Base-by-base conservation (phyloP, 1,140 invertebrate genomes). In the Drosophila setifemur region DNA sequence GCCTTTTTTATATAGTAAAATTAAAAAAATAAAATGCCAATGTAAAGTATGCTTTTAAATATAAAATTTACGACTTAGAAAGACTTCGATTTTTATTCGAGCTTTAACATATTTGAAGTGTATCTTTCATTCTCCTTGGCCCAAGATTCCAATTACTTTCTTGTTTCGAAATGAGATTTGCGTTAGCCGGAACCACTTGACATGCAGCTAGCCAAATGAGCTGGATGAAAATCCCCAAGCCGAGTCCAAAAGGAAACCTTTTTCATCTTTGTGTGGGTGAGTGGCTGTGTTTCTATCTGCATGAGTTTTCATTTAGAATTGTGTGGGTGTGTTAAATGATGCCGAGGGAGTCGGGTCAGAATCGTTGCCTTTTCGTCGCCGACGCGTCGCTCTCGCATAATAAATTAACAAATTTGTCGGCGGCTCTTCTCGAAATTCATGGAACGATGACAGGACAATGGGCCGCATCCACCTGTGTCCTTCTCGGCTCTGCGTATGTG, bases 351-450 rank as follows among this genome's bases (percentile, higher is more conserved):
- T 49, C 25, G 57, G 57, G 57, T 64, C 60, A 64, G 39, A 49
- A 63, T 69, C 49, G 53, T 60, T 49, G 64, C 35, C 44, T 70
- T 49, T 48, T 39, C 67, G 42, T 25, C 44, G 44, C 48, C 48
- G 39, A 29, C 48, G 40, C 40, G 26, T 64, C 69, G 71, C 70
- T 75, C 53, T 67, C 71, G 81, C 74, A 76, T 86, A 86, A 86
- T 86, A 86, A 86, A 86, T 86, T 86, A 86, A 86, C 81, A 86
- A 86, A 86, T 86, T 86, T 86, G 81, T 76, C 81, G 77, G 60
- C 71, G 44, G 71, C 73, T 72, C 71, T 57, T 60, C 76, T 83
- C 57, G 73, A 83, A 71, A 79, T 78, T 70, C 70, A 63, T 54
- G 69, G 35, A 61, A 55, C 71, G 75, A 60, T 85, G 81, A 86